Conservation (phyloP, 2,888 invertebrate genomes). For the Himalopsyche japonica region DNA sequence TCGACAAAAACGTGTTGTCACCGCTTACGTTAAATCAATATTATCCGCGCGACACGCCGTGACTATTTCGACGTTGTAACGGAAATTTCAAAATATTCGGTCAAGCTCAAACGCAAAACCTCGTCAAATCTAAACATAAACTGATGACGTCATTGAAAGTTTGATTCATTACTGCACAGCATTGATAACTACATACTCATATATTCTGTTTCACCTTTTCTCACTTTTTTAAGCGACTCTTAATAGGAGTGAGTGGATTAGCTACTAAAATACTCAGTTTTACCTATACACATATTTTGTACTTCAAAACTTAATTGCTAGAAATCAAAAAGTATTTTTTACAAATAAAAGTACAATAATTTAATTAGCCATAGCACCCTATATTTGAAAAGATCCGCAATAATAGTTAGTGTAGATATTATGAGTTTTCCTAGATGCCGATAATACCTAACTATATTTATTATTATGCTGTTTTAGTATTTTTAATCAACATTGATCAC, state of each 20-base stretch:
- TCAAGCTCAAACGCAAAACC: slow-evolving; percentile 45
- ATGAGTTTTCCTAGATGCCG: no score
- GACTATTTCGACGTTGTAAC: slow-evolving; percentile 2
- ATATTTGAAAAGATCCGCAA: no score
- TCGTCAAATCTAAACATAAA: slow-evolving; percentile 52
- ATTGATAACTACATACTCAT: not conserved
- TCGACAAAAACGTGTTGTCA: not conserved
- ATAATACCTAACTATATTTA: no score
- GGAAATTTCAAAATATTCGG: slow-evolving; percentile 41
- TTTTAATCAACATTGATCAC: no score
- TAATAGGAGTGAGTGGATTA: not conserved
- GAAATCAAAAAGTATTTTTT: no score
- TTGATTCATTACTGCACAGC: not conserved
- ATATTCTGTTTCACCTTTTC: not conserved
- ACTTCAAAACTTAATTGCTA: no score
- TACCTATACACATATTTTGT: no score
- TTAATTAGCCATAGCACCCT: no score
- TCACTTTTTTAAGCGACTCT: not conserved
- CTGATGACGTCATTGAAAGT: slow-evolving; percentile 52
- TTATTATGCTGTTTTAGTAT: no score
- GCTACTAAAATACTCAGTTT: no score
- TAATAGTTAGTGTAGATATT: no score
- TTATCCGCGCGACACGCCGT: not conserved
- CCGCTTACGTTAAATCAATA: not conserved
- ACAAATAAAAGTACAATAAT: no score